These are phyloP conservation scores for Timandra comae DNA, from an alignment of 2,888 invertebrate species.

Conservation along the genomic window DNA sequence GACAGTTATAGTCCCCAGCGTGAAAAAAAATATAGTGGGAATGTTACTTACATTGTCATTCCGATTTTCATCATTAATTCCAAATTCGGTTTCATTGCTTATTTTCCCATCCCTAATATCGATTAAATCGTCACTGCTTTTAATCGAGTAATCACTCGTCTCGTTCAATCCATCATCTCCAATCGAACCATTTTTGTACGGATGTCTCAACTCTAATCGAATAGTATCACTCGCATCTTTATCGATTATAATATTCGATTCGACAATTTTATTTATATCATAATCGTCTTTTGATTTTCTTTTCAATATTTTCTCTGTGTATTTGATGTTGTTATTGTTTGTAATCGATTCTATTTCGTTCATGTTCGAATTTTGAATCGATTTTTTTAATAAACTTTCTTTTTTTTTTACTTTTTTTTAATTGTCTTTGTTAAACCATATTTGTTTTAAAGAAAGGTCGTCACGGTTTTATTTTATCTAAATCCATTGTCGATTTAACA, in stretches of 20 bases:
- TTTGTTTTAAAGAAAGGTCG: too few species aligned
- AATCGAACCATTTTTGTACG: conserved; percentile 20
- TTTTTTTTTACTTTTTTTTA: conserved; percentile 53
- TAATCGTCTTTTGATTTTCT: conserved; percentile 37
- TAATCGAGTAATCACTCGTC: conserved; percentile 36
- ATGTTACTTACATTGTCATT: conserved; percentile 42
- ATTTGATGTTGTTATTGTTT: conserved; percentile 43
- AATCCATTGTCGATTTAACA: conserved; percentile 70
- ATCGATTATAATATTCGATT: conserved; percentile 53
- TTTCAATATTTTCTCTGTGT: conserved; percentile 39
- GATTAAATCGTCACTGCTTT: conserved; percentile 31
- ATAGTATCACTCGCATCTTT: conserved; percentile 51
- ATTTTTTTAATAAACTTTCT: conserved; percentile 34
- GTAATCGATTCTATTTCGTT: too few species aligned
- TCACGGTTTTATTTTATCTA: too few species aligned
- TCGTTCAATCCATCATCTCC: conserved; percentile 17
- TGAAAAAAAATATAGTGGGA: too few species aligned
- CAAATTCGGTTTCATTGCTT: conserved; percentile 29
- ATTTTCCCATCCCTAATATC: conserved; percentile 30
- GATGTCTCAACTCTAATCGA: conserved; percentile 46
- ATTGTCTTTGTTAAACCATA: conserved; percentile 51
- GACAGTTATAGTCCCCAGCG: too few species aligned
- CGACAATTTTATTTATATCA: conserved; percentile 41
- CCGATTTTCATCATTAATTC: conserved; percentile 33
- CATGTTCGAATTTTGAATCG: too few species aligned